A percentile compares a stretch with the other conserved stretches of the same genome.
Evolutionary conservation across 2,888 invertebrate genomes (phyloP).

Genomic region (Adela reaumurella): DNA sequence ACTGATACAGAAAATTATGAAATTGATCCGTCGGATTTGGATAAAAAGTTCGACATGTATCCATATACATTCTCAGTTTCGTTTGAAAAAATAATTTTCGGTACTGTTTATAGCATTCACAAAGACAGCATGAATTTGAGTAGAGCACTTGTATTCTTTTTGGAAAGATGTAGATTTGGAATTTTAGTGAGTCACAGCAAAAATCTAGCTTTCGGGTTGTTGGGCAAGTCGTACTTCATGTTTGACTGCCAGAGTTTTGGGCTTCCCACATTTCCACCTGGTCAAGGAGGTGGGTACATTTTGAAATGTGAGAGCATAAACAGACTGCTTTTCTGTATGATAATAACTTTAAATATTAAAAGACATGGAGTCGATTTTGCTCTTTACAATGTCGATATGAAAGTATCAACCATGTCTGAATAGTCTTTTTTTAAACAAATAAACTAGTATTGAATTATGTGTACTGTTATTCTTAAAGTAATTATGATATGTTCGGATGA

Average conservation of each 20-base stretch:
- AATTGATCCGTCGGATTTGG: slow-evolving; percentile 53
- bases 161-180: slow-evolving; percentile 51
- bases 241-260: slow-evolving; percentile 64
- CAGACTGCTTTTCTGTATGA: slow-evolving; percentile 60
- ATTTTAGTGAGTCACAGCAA: slow-evolving; percentile 52
- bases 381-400: slow-evolving; percentile 28
- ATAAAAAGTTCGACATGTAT: slow-evolving; percentile 50
- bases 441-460: too few relatives aligned
- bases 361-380: slow-evolving; percentile 53
- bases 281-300: slow-evolving; percentile 57
- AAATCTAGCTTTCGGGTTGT: slow-evolving; percentile 51
- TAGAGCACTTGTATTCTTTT: slow-evolving; percentile 59
- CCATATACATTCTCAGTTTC: slow-evolving; percentile 56
- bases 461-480: too few relatives aligned
- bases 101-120: slow-evolving; percentile 57
- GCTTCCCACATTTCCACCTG: slow-evolving; percentile 56
- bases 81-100: slow-evolving; percentile 55
- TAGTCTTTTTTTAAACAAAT: too few relatives aligned
- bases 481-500: too few relatives aligned
- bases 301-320: slow-evolving; percentile 58
- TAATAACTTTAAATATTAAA: slow-evolving; percentile 56
- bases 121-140: slow-evolving; percentile 60
- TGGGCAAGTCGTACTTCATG: slow-evolving; percentile 60
- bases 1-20: slow-evolving; percentile 45
- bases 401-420: not conserved